These are phyloP conservation scores for Ivindomyrus marchei DNA, from an alignment of 2,113 vertebrate genomes.

Conservation along the genomic window DNA sequence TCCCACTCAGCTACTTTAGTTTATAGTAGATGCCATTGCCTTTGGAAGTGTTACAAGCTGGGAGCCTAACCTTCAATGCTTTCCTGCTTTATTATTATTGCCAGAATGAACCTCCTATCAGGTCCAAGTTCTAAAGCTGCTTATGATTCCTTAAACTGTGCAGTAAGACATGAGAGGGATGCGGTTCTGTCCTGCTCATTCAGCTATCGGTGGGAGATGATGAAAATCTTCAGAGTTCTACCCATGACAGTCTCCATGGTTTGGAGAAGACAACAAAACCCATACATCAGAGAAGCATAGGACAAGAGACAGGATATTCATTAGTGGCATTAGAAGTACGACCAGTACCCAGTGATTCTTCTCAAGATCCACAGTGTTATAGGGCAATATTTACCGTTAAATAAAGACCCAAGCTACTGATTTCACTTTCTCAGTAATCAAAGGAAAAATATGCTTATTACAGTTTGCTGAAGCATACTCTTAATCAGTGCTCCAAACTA, in stretches of 20 bases:
- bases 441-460: neutral
- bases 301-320: neutral
- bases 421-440: neutral
- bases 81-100: neutral
- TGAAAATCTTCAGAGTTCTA: neutral
- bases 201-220: neutral
- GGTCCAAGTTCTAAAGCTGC: neutral
- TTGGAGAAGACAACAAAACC: neutral
- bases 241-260: neutral
- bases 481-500: neutral
- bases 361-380: neutral
- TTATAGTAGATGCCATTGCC: neutral
- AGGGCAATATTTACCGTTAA: neutral
- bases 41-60: neutral
- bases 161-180: neutral
- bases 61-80: neutral
- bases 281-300: neutral
- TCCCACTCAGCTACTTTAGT: neutral
- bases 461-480: neutral
- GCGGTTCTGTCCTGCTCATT: neutral
- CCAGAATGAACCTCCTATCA: neutral
- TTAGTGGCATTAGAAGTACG: neutral
- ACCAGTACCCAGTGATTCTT: neutral
- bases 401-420: neutral
- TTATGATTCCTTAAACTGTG: neutral